Conservation (phyloP, 1,140 invertebrate species). For the Homarus americanus region DNA sequence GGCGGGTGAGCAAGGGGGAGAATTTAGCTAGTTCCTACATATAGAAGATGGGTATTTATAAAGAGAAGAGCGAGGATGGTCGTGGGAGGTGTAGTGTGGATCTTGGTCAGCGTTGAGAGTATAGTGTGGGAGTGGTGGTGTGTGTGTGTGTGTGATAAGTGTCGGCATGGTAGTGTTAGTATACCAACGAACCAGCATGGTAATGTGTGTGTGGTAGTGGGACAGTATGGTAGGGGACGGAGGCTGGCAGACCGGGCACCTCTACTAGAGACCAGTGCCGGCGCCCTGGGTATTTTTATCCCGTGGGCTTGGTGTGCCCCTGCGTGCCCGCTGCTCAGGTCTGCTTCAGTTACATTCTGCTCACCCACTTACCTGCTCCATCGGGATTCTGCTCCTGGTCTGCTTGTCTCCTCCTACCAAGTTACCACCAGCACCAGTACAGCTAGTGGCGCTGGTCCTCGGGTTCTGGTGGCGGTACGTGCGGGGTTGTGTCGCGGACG, state of each 20-base stretch:
- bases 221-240: background rate
- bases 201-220: background rate
- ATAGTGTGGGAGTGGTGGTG: too few relatives aligned
- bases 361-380: constrained; percentile 67
- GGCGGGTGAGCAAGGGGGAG: too few relatives aligned
- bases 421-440: background rate
- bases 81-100: too few relatives aligned
- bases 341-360: constrained; percentile 68
- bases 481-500: background rate
- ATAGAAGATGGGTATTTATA: too few relatives aligned
- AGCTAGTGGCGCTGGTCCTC: background rate
- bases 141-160: too few relatives aligned
- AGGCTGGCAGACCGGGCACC: background rate
- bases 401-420: background rate
- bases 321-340: constrained; percentile 43
- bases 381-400: constrained; percentile 23
- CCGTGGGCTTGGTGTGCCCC: constrained; percentile 38
- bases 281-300: constrained; percentile 63
- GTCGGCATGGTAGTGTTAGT: too few relatives aligned
- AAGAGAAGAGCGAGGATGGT: too few relatives aligned
- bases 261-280: constrained; percentile 27
- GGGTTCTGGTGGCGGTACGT: background rate
- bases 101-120: too few relatives aligned
- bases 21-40: too few relatives aligned
- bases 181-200: background rate